Conservation (phyloP, 2,113 vertebrate genomes). For the Pseudorasbora parva region DNA sequence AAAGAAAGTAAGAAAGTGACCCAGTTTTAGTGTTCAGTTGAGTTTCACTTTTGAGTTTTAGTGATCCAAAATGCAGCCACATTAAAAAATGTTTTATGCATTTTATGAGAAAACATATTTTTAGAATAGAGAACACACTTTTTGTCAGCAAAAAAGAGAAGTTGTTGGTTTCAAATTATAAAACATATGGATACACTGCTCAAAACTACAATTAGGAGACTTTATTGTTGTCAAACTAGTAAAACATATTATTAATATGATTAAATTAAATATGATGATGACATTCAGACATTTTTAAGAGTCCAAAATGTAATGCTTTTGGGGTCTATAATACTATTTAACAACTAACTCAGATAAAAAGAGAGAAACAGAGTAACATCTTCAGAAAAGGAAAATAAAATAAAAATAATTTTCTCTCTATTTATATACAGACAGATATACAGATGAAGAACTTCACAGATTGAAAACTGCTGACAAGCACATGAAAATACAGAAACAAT, state of each 20-base stretch:
- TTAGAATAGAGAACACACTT: not conserved
- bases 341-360: not conserved
- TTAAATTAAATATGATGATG: too few species aligned
- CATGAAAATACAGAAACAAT: not conserved
- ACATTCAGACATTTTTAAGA: not conserved
- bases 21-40: too few species aligned
- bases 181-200: not conserved
- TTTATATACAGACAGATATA: not conserved
- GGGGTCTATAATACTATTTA: not conserved
- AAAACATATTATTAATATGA: too few species aligned
- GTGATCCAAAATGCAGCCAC: not conserved
- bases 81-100: not conserved
- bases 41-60: too few species aligned
- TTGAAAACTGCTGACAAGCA: not conserved
- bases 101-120: not conserved
- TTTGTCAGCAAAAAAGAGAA: not conserved
- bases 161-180: not conserved
- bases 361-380: not conserved
- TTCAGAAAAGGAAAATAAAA: conserved; percentile 8
- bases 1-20: not conserved
- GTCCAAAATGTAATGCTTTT: not conserved
- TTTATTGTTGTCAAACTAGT: not conserved
- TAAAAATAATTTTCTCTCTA: not conserved
- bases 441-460: not conserved
- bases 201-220: not conserved